Evolutionary conservation across 2,113 vertebrate genomes (phyloP).

Genomic region (Anhinga rufa): DNA sequence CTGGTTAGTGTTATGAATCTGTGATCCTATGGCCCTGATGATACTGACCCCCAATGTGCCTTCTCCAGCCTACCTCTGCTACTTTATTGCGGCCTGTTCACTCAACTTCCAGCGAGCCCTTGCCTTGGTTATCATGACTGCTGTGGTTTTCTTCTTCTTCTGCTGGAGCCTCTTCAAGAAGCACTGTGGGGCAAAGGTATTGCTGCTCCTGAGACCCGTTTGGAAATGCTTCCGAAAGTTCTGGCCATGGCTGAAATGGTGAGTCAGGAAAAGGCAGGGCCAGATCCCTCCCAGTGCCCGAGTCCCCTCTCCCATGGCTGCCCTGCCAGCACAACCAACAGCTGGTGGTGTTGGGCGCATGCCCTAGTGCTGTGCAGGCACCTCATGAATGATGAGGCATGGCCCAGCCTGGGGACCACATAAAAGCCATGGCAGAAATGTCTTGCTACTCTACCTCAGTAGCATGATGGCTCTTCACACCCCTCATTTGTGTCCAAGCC

Average conservation of each 20-base stretch:
- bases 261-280: constrained; percentile 43
- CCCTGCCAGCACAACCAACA: background rate
- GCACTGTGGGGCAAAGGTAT: constrained; percentile 71
- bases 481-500: accelerated
- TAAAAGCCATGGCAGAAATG: background rate
- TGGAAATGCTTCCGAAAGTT: constrained; percentile 53
- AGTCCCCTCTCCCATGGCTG: background rate
- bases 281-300: background rate
- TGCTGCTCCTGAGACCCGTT: constrained; percentile 53
- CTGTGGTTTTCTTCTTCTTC: constrained; percentile 65
- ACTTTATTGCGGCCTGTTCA: constrained; percentile 84
- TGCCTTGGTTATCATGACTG: constrained; percentile 82
- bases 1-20: background rate
- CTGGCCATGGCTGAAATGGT: constrained; percentile 88
- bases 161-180: constrained; percentile 73
- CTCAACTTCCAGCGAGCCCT: constrained; percentile 83
- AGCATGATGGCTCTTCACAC: background rate
- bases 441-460: background rate
- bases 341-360: accelerated
- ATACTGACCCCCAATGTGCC: background rate
- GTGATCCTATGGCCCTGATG: background rate
- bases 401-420: background rate
- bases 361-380: background rate
- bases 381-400: background rate
- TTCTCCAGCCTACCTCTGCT: constrained; percentile 81